Evolutionary conservation across 2,888 invertebrate species (phyloP).

Genomic region (Sinodicranocentrus sp.): DNA sequence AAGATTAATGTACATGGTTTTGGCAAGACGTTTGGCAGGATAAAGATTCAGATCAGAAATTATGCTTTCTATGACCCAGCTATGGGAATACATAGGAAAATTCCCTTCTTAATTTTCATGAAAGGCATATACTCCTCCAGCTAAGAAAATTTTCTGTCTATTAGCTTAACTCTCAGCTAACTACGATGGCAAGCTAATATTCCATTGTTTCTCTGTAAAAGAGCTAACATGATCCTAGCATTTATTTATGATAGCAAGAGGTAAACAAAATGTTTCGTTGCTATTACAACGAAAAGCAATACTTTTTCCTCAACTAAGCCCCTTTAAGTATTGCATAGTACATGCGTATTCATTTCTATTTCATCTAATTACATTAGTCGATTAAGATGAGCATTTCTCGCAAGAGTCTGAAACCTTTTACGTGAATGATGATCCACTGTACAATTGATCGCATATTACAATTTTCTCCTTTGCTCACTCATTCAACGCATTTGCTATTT

Average conservation of each 20-base stretch:
- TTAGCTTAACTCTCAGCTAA: not conserved
- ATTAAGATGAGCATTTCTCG: conserved; percentile 32
- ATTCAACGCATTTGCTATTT: conserved; percentile 22
- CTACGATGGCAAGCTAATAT: not conserved
- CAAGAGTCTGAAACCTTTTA: not conserved
- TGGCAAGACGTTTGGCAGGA: conserved; percentile 69
- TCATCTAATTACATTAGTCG: conserved; percentile 47
- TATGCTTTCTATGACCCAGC: conserved; percentile 53
- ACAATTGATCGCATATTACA: conserved; percentile 35
- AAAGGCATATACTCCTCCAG: conserved; percentile 5
- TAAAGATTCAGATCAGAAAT: conserved; percentile 65
- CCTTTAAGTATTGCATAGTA: too few relatives aligned
- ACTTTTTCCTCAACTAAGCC: not conserved
- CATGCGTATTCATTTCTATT: not conserved
- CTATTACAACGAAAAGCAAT: not conserved
- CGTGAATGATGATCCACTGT: not conserved
- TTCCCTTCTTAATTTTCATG: conserved; percentile 49
- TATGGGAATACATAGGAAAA: conserved; percentile 21
- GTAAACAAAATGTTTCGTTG: not conserved
- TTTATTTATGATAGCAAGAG: too few relatives aligned
- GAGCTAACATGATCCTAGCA: too few relatives aligned
- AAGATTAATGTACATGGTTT: conserved; percentile 69
- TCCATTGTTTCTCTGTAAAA: too few relatives aligned
- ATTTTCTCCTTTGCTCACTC: conserved; percentile 30
- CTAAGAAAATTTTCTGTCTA: too few relatives aligned